Percentiles rank a stretch among this genome's conserved stretches.
Evolutionary conservation across 2,888 invertebrate species (phyloP).

Genomic region (Epistrophella euchroma): DNA sequence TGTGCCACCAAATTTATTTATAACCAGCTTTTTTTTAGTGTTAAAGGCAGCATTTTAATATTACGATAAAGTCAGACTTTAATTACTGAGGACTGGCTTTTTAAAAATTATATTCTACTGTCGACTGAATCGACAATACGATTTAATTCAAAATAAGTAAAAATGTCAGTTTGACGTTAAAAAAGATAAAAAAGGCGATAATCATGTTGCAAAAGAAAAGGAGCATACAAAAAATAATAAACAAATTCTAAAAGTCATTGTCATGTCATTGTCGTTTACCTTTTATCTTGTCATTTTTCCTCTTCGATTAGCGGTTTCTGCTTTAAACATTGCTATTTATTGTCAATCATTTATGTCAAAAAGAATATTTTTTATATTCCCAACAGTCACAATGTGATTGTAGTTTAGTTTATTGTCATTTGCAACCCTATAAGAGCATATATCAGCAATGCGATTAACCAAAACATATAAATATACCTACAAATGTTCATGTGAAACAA

Average conservation of each 20-base stretch:
- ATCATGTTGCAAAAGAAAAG: background rate
- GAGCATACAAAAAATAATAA: background rate
- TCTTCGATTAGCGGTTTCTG: slow-evolving; percentile 6
- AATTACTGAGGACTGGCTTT: no score
- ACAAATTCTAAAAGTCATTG: background rate
- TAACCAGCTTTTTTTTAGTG: no score
- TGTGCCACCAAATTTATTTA: no score
- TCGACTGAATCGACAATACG: no score
- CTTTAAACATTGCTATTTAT: background rate
- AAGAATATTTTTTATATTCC: background rate
- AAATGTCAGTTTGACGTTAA: background rate
- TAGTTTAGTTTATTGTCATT: slow-evolving; percentile 8
- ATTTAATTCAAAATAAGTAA: background rate
- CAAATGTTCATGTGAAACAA: background rate
- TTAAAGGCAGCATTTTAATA: no score
- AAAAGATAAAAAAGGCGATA: background rate
- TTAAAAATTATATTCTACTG: no score
- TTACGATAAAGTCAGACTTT: no score
- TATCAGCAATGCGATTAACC: background rate
- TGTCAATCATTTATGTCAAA: slow-evolving; percentile 26
- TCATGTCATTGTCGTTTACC: background rate
- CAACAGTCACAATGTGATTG: background rate
- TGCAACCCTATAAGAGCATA: background rate
- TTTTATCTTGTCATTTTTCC: slow-evolving; percentile 11
- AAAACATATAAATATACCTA: background rate